Percentiles rank a stretch among this genome's conserved stretches.
These are phyloP conservation scores for Gastrophryne carolinensis DNA, from an alignment of 2,797 vertebrate species.

Conservation along the genomic window DNA sequence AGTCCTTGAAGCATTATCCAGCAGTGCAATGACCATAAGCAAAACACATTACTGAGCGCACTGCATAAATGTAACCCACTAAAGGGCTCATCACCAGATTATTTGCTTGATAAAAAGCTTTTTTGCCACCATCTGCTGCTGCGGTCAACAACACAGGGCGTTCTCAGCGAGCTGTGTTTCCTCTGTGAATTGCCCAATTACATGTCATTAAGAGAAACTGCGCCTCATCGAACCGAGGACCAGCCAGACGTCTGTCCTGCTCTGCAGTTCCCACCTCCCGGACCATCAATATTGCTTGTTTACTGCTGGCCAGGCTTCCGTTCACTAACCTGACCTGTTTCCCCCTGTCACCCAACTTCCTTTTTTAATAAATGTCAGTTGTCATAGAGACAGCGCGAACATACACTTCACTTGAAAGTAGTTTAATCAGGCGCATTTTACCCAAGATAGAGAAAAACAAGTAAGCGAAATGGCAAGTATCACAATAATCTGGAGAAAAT, in stretches of 20 bases:
- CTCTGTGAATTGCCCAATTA: constrained; percentile 41
- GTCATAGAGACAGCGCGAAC: constrained; percentile 7
- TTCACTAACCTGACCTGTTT: neutral
- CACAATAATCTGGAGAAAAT: too few relatives aligned
- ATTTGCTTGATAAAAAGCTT: constrained; percentile 37
- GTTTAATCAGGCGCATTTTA: neutral
- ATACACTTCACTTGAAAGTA: neutral
- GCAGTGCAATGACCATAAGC: neutral
- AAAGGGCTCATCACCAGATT: constrained; percentile 34
- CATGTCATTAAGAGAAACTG: constrained; percentile 26
- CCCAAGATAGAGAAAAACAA: neutral
- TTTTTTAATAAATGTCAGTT: constrained; percentile 2
- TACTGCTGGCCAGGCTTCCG: neutral
- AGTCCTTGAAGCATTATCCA: neutral
- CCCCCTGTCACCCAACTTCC: neutral
- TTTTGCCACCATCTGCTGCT: constrained; percentile 43
- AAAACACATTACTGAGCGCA: constrained; percentile 22
- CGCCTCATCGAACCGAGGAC: neutral
- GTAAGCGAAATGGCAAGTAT: too few relatives aligned
- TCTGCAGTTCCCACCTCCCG: neutral
- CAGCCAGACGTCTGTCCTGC: constrained; percentile 10
- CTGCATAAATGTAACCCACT: constrained; percentile 22
- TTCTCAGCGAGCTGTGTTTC: constrained; percentile 35
- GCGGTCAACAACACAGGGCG: constrained; percentile 31
- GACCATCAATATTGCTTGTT: neutral